Conservation (phyloP, 1,140 invertebrate genomes). For the Caenorhabditis elegans region DNA sequence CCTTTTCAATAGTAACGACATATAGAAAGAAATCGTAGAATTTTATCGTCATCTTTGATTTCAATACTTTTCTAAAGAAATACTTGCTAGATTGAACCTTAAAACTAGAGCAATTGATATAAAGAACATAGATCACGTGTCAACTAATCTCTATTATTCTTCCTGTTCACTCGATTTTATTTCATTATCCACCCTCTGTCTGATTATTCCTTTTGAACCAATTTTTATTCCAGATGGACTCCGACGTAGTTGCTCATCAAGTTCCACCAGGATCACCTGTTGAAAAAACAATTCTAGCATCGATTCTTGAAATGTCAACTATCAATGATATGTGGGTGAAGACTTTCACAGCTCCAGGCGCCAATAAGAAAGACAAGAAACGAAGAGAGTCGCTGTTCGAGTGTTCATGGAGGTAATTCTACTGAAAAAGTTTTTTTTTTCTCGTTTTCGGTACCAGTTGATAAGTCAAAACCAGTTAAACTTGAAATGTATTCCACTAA, state of each 20-base stretch:
- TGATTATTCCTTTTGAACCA: too few species aligned
- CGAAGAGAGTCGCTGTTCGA: conserved; percentile 9
- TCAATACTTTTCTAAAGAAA: too few species aligned
- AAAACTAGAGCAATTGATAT: too few species aligned
- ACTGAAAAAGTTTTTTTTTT: neutral
- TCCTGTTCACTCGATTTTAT: too few species aligned
- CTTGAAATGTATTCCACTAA: too few species aligned
- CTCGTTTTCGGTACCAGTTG: neutral
- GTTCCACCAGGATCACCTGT: neutral
- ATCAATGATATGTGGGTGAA: neutral
- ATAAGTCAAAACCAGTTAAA: too few species aligned
- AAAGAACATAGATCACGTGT: too few species aligned
- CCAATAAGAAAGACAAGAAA: neutral
- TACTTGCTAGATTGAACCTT: too few species aligned
- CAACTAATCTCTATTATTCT: neutral
- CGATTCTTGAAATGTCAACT: conserved; percentile 13
- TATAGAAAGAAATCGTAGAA: too few species aligned
- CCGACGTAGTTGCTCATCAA: neutral
- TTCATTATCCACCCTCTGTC: too few species aligned
- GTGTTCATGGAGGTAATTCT: conserved; percentile 26
- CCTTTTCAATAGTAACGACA: too few species aligned
- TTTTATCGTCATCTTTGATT: too few species aligned
- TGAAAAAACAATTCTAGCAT: neutral
- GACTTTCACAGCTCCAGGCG: neutral
- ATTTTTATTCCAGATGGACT: neutral